Evolutionary conservation across 2,113 vertebrate genomes (phyloP).

Genomic region (Protobothrops flavoviridis): DNA sequence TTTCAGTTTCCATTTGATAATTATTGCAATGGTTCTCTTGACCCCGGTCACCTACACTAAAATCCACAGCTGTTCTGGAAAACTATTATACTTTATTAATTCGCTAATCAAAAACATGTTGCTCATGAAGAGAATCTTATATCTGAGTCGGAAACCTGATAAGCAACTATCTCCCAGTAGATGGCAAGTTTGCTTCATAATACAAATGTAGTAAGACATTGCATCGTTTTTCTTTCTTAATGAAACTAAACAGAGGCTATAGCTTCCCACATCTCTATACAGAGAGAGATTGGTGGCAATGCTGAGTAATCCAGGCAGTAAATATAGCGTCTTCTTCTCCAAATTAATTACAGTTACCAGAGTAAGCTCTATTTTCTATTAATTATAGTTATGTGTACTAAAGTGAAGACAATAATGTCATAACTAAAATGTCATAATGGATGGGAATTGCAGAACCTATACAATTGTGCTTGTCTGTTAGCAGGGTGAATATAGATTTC

Average conservation of each 20-base stretch:
- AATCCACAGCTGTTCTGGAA: not conserved
- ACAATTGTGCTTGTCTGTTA: conserved; percentile 2
- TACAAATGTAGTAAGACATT: conserved; percentile 21
- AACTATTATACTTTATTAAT: not conserved
- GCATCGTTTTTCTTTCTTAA: conserved; percentile 9
- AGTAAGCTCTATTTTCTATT: conserved; percentile 20
- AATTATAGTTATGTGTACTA: conserved; percentile 28
- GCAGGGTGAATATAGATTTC: conserved; percentile 6
- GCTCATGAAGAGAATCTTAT: not conserved
- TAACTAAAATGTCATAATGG: conserved; percentile 24
- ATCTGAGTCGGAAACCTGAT: conserved; percentile 9
- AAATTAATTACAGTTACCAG: conserved; percentile 24
- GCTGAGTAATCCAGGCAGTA: conserved; percentile 28
- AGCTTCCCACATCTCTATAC: not conserved
- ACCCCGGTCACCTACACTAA: not conserved
- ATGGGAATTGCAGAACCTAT: conserved; percentile 1
- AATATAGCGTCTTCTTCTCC: conserved; percentile 23
- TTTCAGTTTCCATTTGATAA: conserved; percentile 43
- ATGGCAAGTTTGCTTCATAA: conserved; percentile 30
- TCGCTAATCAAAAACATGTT: conserved; percentile 12
- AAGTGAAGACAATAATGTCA: conserved; percentile 24
- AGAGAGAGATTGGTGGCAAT: conserved; percentile 10
- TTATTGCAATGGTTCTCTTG: conserved; percentile 13
- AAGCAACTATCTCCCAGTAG: conserved; percentile 9
- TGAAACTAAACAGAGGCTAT: not conserved